phyloP scores from a whole-genome alignment of 1,140 invertebrate species.

The Adoxophyes honmai region DNA sequence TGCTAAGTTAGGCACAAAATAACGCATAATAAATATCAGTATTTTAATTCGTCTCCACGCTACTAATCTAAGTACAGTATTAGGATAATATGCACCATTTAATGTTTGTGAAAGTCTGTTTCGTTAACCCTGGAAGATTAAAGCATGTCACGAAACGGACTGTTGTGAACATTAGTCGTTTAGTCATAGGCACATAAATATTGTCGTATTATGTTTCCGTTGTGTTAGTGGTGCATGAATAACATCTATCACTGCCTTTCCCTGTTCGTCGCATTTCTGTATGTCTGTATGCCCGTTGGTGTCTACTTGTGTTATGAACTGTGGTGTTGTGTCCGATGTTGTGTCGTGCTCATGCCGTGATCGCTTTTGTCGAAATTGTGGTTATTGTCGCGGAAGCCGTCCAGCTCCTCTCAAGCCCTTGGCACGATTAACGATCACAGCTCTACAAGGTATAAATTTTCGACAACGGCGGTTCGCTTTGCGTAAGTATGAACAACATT shows the following conservation, averaged over 20 bases:
- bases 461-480: slow-evolving; percentile 35
- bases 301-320: slow-evolving; percentile 40
- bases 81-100: background rate
- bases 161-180: background rate
- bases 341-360: slow-evolving; percentile 38
- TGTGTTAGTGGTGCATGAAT: slow-evolving; percentile 72
- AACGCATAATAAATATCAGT: background rate
- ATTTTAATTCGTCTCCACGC: slow-evolving; percentile 1
- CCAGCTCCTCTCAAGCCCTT: background rate
- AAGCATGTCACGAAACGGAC: background rate
- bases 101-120: slow-evolving; percentile 2
- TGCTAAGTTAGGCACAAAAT: too few species aligned
- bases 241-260: slow-evolving; percentile 63
- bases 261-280: slow-evolving; percentile 32
- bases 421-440: background rate
- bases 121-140: background rate
- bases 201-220: slow-evolving; percentile 26
- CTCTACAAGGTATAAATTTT: slow-evolving; percentile 19
- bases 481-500: slow-evolving; percentile 29
- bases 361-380: slow-evolving; percentile 58
- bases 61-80: background rate
- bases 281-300: slow-evolving; percentile 16
- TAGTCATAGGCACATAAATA: background rate
- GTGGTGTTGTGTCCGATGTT: slow-evolving; percentile 66
- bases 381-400: slow-evolving; percentile 11